phyloP scores from a whole-genome alignment of 2,113 vertebrate species.

The Oostethus manadensis region DNA sequence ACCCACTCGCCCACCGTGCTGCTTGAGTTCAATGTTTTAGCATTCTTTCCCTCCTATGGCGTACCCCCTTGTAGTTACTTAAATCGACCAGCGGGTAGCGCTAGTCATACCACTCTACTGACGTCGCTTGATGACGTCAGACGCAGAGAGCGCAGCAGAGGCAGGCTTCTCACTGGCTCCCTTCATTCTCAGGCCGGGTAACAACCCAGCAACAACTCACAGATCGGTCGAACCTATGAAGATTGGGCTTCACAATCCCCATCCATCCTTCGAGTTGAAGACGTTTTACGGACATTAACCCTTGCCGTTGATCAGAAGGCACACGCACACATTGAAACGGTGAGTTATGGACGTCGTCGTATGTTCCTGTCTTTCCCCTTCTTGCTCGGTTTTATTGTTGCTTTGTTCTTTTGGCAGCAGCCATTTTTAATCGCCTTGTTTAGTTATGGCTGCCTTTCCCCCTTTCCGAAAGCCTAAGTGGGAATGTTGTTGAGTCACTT shows the following conservation, averaged over 20 bases:
- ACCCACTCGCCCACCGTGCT: no score
- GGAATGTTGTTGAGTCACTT: constrained; percentile 3
- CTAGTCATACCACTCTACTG: background rate
- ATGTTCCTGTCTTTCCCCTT: constrained; percentile 28
- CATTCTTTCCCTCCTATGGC: no score
- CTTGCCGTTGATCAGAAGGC: constrained; percentile 36
- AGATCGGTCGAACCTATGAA: constrained; percentile 42
- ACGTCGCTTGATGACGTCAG: constrained; percentile 3
- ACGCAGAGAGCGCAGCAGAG: constrained; percentile 28
- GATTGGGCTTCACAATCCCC: constrained; percentile 67
- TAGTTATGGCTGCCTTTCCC: constrained; percentile 40
- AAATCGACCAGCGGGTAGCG: no score
- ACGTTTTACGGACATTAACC: constrained; percentile 57
- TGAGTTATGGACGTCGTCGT: constrained; percentile 49
- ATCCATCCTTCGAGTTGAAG: constrained; percentile 67
- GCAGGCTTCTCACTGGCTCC: constrained; percentile 23
- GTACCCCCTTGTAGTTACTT: no score
- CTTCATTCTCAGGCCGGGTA: constrained; percentile 68
- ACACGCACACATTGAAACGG: constrained; percentile 54
- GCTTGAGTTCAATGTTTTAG: no score
- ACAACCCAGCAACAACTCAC: constrained; percentile 55
- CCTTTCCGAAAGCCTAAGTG: constrained; percentile 9
- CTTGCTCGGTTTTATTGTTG: constrained; percentile 67
- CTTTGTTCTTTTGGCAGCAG: constrained; percentile 76
- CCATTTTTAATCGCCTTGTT: constrained; percentile 79